A percentile compares a stretch with the other conserved stretches of the same genome.
phyloP scores from a whole-genome alignment of 2,888 invertebrate species.

The Colostygia pectinataria region DNA sequence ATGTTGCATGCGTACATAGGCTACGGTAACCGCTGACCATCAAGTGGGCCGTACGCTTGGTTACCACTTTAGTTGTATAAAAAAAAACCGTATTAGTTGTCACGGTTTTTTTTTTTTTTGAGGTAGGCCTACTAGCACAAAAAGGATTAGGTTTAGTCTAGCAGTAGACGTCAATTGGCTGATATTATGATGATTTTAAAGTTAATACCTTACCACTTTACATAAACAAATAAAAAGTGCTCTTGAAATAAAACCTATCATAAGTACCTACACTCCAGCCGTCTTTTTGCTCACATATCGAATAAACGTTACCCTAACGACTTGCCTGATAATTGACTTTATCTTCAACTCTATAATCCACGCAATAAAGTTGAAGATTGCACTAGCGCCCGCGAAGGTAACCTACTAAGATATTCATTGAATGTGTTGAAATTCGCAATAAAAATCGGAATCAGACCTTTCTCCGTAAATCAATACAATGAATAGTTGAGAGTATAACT shows the following conservation, averaged over 20 bases:
- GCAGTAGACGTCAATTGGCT: no score
- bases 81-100: no score
- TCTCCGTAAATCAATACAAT: slow-evolving; percentile 41
- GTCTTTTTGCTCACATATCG: slow-evolving; percentile 22
- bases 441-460: slow-evolving; percentile 42
- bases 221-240: no score
- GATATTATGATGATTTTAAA: no score
- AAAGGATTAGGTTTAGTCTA: no score
- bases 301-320: slow-evolving; percentile 25
- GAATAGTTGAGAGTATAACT: slow-evolving; percentile 27
- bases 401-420: slow-evolving; percentile 55
- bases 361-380: slow-evolving; percentile 10
- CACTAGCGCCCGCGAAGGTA: slow-evolving; percentile 24
- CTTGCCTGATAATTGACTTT: slow-evolving; percentile 1
- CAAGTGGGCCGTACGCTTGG: no score
- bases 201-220: no score
- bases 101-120: no score
- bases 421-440: slow-evolving; percentile 50
- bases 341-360: slow-evolving; percentile 1
- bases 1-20: no score
- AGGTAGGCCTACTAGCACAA: no score
- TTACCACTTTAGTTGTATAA: no score
- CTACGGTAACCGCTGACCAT: no score
- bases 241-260: slow-evolving; percentile 11
- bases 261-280: slow-evolving; percentile 1